Conservation (phyloP, 1,140 invertebrate species). For the Cyrtorhinus lividipennis region DNA sequence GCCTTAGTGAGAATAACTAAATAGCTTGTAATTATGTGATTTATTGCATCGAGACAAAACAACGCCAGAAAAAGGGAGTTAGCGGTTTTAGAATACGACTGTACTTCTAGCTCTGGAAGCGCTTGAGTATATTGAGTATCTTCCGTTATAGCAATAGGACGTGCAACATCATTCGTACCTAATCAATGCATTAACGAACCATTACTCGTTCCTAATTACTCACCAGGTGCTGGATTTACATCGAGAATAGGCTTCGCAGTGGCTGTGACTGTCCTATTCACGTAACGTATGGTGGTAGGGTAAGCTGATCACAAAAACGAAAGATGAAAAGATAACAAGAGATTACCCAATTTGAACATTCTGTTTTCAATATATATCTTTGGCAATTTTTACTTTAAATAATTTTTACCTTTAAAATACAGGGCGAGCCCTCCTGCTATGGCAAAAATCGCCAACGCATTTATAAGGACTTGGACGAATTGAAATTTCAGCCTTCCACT, state of each 20-base stretch:
- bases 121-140: too few species aligned
- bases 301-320: constrained; percentile 32
- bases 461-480: constrained; percentile 53
- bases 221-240: constrained; percentile 48
- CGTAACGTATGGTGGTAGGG: constrained; percentile 36
- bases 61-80: too few species aligned
- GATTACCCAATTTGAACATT: background rate
- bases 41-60: too few species aligned
- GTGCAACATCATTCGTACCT: too few species aligned
- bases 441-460: constrained; percentile 53
- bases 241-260: constrained; percentile 26
- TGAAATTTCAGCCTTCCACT: constrained; percentile 47
- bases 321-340: too few species aligned
- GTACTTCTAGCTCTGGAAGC: too few species aligned
- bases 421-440: constrained; percentile 56
- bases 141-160: too few species aligned
- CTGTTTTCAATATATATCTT: background rate
- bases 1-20: too few species aligned
- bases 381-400: background rate
- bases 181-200: too few species aligned
- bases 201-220: too few species aligned
- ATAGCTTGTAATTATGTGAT: too few species aligned
- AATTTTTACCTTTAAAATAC: constrained; percentile 51
- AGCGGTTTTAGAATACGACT: too few species aligned
- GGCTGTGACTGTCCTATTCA: constrained; percentile 39